Conservation (phyloP, 2,888 invertebrate genomes). For the Melinopterus prodromus region DNA sequence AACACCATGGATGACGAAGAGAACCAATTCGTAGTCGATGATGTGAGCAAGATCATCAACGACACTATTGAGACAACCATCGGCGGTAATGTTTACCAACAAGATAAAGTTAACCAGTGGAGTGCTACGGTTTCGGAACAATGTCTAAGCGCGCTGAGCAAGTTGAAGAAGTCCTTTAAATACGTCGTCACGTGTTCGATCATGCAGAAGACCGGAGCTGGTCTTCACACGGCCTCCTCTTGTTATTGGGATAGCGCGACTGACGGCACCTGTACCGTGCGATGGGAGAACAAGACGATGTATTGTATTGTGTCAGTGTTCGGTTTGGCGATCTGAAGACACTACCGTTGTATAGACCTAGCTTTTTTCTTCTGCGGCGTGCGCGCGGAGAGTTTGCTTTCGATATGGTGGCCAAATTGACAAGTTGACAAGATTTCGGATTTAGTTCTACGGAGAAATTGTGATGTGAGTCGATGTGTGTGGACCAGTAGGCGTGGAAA, state of each 20-base stretch:
- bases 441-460: neutral
- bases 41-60: conserved; percentile 77
- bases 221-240: conserved; percentile 82
- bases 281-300: conserved; percentile 90
- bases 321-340: conserved; percentile 67
- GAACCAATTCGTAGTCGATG: conserved; percentile 72
- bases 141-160: conserved; percentile 74
- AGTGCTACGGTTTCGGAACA: conserved; percentile 80
- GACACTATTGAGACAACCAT: conserved; percentile 79
- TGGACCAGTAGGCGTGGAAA: neutral
- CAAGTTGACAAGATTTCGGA: neutral
- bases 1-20: conserved; percentile 59
- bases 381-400: neutral
- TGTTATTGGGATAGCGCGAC: conserved; percentile 86
- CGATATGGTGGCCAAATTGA: conserved; percentile 1
- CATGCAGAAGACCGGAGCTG: conserved; percentile 86
- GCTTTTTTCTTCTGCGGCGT: no score
- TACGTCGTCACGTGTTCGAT: conserved; percentile 85
- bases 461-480: neutral
- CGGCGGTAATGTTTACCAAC: conserved; percentile 75
- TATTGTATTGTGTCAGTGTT: conserved; percentile 86
- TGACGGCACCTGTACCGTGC: conserved; percentile 82
- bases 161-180: conserved; percentile 83
- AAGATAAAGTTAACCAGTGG: conserved; percentile 75
- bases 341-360: neutral